Conservation (phyloP, 1,140 invertebrate genomes). For the Sarcophaga bullata region DNA sequence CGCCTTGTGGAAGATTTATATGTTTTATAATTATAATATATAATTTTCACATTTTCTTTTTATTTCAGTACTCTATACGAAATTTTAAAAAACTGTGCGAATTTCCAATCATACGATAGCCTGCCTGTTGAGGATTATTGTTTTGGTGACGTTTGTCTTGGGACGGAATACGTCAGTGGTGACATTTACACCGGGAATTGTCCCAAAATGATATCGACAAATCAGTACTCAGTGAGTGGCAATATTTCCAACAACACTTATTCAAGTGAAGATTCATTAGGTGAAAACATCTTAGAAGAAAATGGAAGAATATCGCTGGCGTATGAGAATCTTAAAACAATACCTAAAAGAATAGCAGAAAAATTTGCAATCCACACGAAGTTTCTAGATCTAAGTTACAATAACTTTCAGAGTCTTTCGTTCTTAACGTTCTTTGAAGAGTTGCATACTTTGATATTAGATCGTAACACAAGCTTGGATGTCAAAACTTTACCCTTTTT, state of each 20-base stretch:
- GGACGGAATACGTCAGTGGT: neutral
- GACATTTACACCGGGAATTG: conserved; percentile 29
- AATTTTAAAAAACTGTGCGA: conserved; percentile 55
- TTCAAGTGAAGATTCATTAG: conserved; percentile 55
- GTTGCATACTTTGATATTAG: conserved; percentile 58
- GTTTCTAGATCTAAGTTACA: conserved; percentile 60
- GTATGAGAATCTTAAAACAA: conserved; percentile 59
- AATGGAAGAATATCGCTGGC: conserved; percentile 61
- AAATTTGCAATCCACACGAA: conserved; percentile 60
- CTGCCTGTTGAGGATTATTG: conserved; percentile 48
- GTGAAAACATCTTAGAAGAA: conserved; percentile 57
- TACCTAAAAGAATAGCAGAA: conserved; percentile 56
- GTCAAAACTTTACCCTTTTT: conserved; percentile 59
- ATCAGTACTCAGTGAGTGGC: conserved; percentile 55
- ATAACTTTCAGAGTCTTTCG: conserved; percentile 58
- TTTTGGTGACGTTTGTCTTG: conserved; percentile 48
- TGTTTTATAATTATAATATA: too few species aligned
- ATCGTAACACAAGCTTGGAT: conserved; percentile 56
- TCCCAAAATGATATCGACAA: conserved; percentile 57
- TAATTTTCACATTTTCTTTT: neutral
- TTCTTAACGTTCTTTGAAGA: conserved; percentile 62
- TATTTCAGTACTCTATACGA: conserved; percentile 48
- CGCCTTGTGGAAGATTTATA: too few species aligned
- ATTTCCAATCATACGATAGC: conserved; percentile 58
- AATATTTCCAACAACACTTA: conserved; percentile 57